Evolutionary conservation across 1,140 invertebrate genomes (phyloP).

Genomic region (Wasmannia auropunctata): DNA sequence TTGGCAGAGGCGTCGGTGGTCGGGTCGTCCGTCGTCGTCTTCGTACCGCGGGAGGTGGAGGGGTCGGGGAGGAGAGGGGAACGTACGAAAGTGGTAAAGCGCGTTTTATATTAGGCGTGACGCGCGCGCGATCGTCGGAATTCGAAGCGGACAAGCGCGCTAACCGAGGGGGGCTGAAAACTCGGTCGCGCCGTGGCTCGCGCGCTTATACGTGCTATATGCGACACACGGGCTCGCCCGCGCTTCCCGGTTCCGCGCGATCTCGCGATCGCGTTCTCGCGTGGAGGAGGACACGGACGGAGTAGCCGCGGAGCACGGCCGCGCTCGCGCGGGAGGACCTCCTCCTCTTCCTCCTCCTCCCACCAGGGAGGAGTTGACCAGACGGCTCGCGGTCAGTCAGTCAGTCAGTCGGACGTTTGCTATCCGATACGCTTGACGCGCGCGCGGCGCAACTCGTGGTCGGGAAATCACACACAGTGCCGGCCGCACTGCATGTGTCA

Average conservation of each 20-base stretch:
- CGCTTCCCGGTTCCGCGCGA: constrained; percentile 2
- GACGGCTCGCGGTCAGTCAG: constrained; percentile 57
- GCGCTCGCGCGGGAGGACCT: neutral
- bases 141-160: neutral
- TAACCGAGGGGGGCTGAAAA: neutral
- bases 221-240: too few relatives aligned
- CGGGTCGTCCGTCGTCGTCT: constrained; percentile 4
- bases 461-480: constrained; percentile 36
- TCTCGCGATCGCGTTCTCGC: constrained; percentile 23
- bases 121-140: constrained; percentile 3
- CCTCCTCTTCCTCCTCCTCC: neutral
- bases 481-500: constrained; percentile 9
- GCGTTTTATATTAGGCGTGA: constrained; percentile 34
- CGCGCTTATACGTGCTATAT: too few relatives aligned
- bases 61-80: too few relatives aligned
- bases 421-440: constrained; percentile 45
- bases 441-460: constrained; percentile 9
- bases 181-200: neutral
- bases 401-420: constrained; percentile 63
- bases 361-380: constrained; percentile 10
- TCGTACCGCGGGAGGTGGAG: neutral
- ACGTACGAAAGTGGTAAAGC: constrained; percentile 30
- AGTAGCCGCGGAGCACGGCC: too few relatives aligned
- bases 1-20: constrained; percentile 57
- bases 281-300: constrained; percentile 30